These are phyloP conservation scores for Hydropsyche tenuis DNA, from an alignment of 1,140 invertebrate species.

Conservation along the genomic window DNA sequence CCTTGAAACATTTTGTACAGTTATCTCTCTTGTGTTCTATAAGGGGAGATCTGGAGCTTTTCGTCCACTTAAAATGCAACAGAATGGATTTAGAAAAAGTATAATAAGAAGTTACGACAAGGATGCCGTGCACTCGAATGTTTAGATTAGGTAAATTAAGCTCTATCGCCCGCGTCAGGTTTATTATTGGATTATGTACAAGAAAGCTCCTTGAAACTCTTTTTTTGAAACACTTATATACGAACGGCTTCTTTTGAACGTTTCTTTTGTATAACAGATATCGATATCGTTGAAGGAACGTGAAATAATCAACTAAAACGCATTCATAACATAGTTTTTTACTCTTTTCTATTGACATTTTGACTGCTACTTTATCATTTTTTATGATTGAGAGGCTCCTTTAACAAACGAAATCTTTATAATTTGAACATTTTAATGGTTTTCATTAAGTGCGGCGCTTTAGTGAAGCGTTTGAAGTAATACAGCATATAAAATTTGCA, in stretches of 20 bases:
- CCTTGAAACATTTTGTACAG: not conserved
- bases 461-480: too few species aligned
- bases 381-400: too few species aligned
- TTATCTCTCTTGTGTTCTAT: not conserved
- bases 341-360: too few species aligned
- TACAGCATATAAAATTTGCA: too few species aligned
- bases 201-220: not conserved
- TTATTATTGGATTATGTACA: slow-evolving; percentile 25
- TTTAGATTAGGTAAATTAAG: slow-evolving; percentile 29
- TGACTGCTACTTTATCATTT: too few species aligned
- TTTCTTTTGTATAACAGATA: not conserved
- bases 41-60: not conserved
- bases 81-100: not conserved
- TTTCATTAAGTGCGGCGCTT: too few species aligned
- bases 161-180: slow-evolving; percentile 11
- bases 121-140: slow-evolving; percentile 6
- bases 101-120: slow-evolving; percentile 1
- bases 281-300: too few species aligned
- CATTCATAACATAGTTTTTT: too few species aligned
- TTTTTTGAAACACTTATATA: not conserved
- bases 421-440: too few species aligned
- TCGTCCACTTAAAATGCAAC: slow-evolving; percentile 2
- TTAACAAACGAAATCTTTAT: too few species aligned
- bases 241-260: not conserved
- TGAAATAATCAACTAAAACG: too few species aligned